Conservation (phyloP, 1,140 invertebrate genomes). For the Phymastichus coffea region DNA sequence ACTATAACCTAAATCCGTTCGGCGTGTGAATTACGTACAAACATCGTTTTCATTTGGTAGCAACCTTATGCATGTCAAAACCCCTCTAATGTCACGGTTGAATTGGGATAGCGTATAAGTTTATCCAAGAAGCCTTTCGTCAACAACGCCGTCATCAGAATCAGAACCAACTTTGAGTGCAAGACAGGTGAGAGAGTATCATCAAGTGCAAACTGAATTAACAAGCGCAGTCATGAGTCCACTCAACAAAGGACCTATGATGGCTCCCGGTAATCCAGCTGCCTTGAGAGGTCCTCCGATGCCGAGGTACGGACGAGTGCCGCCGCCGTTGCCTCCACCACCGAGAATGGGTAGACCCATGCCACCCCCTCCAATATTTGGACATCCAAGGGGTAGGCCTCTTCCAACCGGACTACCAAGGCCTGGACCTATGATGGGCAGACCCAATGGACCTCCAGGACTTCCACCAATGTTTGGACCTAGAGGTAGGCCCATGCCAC, state of each 20-base stretch:
- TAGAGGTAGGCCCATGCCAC: conserved; percentile 36
- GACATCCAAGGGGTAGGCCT: conserved; percentile 35
- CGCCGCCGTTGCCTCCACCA: conserved; percentile 31
- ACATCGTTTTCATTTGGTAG: too few species aligned
- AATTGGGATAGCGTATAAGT: too few species aligned
- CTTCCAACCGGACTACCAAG: conserved; percentile 29
- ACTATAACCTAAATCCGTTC: too few species aligned
- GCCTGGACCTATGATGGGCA: neutral
- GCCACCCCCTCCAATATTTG: conserved; percentile 36
- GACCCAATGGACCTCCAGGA: conserved; percentile 33
- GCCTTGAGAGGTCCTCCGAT: conserved; percentile 34
- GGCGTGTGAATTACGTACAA: too few species aligned
- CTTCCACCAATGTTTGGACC: conserved; percentile 38
- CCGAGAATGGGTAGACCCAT: conserved; percentile 38
- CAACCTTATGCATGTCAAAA: too few species aligned
- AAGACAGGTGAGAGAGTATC: too few species aligned
- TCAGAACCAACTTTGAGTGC: too few species aligned
- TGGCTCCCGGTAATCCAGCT: conserved; percentile 38
- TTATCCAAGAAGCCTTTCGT: too few species aligned
- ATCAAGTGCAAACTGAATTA: too few species aligned
- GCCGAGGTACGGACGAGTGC: conserved; percentile 40
- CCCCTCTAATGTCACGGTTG: too few species aligned
- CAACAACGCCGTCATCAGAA: too few species aligned
- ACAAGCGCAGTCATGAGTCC: conserved; percentile 45
- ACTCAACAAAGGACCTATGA: conserved; percentile 40